A percentile compares a stretch with the other conserved stretches of the same genome.
Conservation (phyloP, 2,888 invertebrate genomes). For the Ectemnius cavifrons region DNA sequence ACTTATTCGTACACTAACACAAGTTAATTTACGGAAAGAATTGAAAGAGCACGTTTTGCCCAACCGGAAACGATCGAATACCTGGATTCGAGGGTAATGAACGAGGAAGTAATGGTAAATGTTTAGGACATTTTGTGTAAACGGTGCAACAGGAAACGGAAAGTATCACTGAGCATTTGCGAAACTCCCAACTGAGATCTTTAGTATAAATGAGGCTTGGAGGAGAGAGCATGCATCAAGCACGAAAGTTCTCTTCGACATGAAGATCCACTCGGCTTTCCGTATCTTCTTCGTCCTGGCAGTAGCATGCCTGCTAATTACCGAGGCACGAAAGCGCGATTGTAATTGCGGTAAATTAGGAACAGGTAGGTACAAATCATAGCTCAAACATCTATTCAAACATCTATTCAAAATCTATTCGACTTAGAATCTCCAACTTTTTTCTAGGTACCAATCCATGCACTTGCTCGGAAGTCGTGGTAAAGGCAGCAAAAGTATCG, state of each 20-base stretch:
- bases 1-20: too few relatives aligned
- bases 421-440: neutral
- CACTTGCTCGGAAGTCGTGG: conserved; percentile 68
- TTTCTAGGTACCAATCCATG: conserved; percentile 53
- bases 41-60: neutral
- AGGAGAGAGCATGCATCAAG: conserved; percentile 15
- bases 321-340: conserved; percentile 25
- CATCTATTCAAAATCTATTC: neutral
- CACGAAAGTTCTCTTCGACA: conserved; percentile 30
- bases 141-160: conserved; percentile 1
- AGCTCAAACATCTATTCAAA: conserved; percentile 12
- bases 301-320: conserved; percentile 24
- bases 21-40: neutral
- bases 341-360: conserved; percentile 56
- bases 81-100: neutral
- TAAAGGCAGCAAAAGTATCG: conserved; percentile 74
- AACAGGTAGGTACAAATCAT: conserved; percentile 40
- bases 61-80: neutral
- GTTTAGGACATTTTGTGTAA: neutral
- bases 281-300: conserved; percentile 32
- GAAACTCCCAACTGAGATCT: conserved; percentile 1
- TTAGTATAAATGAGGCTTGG: conserved; percentile 44
- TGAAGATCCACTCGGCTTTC: conserved; percentile 44
- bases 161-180: neutral
- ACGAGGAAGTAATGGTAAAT: neutral